Percentiles rank a stretch among this genome's conserved stretches.
Conservation (phyloP, 2,888 invertebrate species). For the Ennomos fuscantarius region DNA sequence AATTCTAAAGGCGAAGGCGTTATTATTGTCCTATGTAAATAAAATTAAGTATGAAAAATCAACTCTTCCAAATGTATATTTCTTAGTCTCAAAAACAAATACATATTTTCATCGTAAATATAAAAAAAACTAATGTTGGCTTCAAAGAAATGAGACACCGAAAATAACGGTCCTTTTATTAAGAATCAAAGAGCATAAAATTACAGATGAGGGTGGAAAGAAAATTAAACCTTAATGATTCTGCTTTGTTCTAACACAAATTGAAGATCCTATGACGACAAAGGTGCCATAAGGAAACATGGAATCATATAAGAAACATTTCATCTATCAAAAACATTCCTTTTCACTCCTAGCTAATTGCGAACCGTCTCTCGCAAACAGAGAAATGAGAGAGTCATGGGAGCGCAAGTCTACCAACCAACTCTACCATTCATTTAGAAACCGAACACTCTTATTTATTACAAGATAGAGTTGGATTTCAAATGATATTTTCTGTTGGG, state of each 20-base stretch:
- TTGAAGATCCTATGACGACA: constrained; percentile 19
- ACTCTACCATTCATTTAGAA: constrained; percentile 4
- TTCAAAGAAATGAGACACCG: too few species aligned
- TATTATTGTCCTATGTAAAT: too few species aligned
- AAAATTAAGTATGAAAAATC: too few species aligned
- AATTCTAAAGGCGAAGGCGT: too few species aligned
- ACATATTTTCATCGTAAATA: too few species aligned
- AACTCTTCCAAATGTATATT: too few species aligned
- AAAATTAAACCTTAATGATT: constrained; percentile 8
- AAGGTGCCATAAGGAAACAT: constrained; percentile 31
- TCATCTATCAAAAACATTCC: constrained; percentile 54
- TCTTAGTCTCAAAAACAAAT: too few species aligned
- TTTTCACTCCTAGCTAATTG: constrained; percentile 68
- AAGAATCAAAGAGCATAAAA: constrained; percentile 14
- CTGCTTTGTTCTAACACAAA: constrained; percentile 14
- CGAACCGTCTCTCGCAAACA: constrained; percentile 63
- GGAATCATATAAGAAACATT: constrained; percentile 46
- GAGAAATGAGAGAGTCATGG: constrained; percentile 61
- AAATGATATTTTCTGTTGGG: neutral
- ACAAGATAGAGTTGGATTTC: constrained; percentile 40
- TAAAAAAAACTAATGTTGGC: too few species aligned
- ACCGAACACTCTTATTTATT: constrained; percentile 2
- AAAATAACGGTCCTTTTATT: neutral
- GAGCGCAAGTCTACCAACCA: constrained; percentile 27
- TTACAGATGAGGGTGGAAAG: neutral